Base-by-base conservation (phyloP, 1,140 invertebrate genomes). In the Rhopalosiphum maidis region DNA sequence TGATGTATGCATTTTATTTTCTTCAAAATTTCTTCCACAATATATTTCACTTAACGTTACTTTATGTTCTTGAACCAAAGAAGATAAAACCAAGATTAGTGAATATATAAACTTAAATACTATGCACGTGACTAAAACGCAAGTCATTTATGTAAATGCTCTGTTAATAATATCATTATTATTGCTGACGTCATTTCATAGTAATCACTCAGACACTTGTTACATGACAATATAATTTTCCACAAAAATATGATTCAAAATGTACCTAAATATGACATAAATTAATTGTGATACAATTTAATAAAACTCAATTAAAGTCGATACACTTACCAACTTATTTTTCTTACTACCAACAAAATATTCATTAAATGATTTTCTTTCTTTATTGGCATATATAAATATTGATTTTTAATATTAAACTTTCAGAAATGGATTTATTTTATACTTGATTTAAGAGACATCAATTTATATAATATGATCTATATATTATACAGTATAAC, bases 91-190 rank as follows among this genome's bases (percentile, higher is more conserved):
- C 11, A 54, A 60, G 88, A 90, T 90, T 90, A 60, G 35, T 90
- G 11, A 90, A 43, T 90, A 90, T 25, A 41, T 25, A 41, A 11
- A 41, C 22, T 55, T 18, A 35, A 86, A 51, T 15, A 60, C 48
- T 55, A 48, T 35, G 37, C 88, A 30, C 51, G 23, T 90, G 37
- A 37, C 41, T 30, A 60, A 90, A 68, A n/a, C n/a, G 89, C 89
- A 90, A 90, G 89, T 90, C 89, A 90, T n/a, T 90, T 68, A 90
- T 68, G 89, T 15, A 68, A 90, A 90, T 90, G 41, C 30, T 46
- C 35, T 68, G 54, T 68, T 90, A 60, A n/a, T 43, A 90, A 90
- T 60, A 90, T 90, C 35, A 18, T 37, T 89, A 89, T 37, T 89
- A 55, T 89, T 55, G 89, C 89, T 90, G 54, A 90, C 89, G 54